phyloP scores from a whole-genome alignment of 2,797 vertebrate species.

The Sarcophilus harrisii region DNA sequence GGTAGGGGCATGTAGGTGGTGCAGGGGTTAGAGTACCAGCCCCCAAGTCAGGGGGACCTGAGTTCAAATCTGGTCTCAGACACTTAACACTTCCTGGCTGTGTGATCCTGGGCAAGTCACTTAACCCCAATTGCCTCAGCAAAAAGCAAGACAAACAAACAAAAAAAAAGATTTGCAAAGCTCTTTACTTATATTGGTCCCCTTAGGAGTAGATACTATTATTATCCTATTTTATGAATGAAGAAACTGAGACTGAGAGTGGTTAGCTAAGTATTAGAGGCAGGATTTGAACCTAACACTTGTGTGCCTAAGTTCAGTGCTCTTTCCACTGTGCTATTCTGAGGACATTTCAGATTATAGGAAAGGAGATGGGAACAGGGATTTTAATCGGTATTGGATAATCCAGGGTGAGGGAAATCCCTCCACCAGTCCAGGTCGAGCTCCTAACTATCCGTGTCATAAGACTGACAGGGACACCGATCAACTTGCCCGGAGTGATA shows the following conservation, averaged over 20 bases:
- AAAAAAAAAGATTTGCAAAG: background rate
- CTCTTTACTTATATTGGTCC: background rate
- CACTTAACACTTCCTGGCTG: too few relatives aligned
- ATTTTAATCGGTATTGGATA: background rate
- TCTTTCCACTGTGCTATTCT: background rate
- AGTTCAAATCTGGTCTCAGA: too few relatives aligned
- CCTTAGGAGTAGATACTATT: background rate
- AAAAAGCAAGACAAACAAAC: too few relatives aligned
- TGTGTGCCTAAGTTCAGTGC: background rate
- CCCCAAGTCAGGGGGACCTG: too few relatives aligned
- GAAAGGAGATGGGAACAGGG: background rate
- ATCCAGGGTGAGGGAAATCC: background rate
- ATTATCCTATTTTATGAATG: background rate
- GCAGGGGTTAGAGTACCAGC: too few relatives aligned
- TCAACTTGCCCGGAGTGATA: background rate
- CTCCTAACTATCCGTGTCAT: background rate
- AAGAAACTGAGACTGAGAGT: background rate
- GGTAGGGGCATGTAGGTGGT: too few relatives aligned
- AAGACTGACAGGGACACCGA: background rate
- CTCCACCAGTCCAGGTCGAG: background rate
- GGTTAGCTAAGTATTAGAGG: background rate
- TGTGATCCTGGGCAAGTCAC: too few relatives aligned
- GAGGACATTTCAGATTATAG: background rate
- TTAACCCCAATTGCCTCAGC: too few relatives aligned
- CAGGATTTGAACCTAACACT: background rate